These are phyloP conservation scores for Megalurothrips usitatus DNA, from an alignment of 2,888 invertebrate species.

Conservation along the genomic window DNA sequence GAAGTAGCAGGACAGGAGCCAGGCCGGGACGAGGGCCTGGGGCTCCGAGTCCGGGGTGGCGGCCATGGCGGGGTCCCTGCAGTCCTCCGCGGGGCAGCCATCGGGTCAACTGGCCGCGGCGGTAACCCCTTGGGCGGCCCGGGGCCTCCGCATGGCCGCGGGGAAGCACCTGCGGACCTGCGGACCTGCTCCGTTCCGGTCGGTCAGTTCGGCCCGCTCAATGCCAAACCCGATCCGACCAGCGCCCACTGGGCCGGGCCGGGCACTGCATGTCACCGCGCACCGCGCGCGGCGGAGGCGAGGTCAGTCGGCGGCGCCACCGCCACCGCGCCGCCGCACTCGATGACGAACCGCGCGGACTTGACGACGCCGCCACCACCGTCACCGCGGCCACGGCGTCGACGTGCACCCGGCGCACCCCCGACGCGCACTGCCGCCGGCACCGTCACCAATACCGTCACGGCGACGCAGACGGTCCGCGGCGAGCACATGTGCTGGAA, in stretches of 20 bases:
- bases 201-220: background rate
- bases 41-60: background rate
- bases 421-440: background rate
- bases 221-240: background rate
- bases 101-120: background rate
- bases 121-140: too few species aligned
- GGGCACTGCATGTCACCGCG: too few species aligned
- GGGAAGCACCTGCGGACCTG: background rate
- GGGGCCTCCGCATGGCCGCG: background rate
- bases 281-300: too few species aligned
- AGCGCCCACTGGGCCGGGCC: background rate
- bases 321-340: too few species aligned
- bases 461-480: background rate
- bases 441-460: too few species aligned
- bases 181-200: background rate
- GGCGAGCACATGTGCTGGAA: background rate
- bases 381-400: too few species aligned
- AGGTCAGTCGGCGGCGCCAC: too few species aligned
- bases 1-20: slow-evolving; percentile 8
- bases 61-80: background rate
- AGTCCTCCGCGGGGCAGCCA: background rate
- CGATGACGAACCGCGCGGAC: too few species aligned
- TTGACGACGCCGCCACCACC: too few species aligned
- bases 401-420: background rate
- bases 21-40: background rate